Base-by-base conservation (phyloP, 2,888 invertebrate species). In the Taenaris catops region DNA sequence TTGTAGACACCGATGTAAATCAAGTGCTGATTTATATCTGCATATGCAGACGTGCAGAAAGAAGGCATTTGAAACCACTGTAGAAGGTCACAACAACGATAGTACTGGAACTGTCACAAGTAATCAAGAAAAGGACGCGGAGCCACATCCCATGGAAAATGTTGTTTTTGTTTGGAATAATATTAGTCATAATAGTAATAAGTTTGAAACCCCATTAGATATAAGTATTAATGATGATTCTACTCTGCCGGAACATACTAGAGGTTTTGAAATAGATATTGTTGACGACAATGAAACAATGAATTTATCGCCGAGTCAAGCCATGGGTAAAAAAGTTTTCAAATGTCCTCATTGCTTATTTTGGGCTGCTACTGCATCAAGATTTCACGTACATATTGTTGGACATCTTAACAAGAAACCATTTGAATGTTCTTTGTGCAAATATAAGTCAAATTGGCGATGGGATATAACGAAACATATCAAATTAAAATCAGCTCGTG, bases 401-500 rank as follows among this genome's bases (percentile, higher is more conserved):
- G 96, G 96, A 1, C 97, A 97, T 74, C 88, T 96, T 49, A 96
- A 96, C 72, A 94, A 94, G 64, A 96, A 96, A 64, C 97, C 97
- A 0, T 98, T 97, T 71, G 96, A 97, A 75, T 98, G 98, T 79
- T 97, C 97, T 1, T 88, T 95, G 7, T 98, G 98, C 80, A 93
- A 95, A 33, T 96, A 97, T 65, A 92, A 96, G 53, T 97, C 97
- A 12, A 98, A 98, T 67, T 98, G 97, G 97, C 91, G 97, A 47
- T 97, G 97, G 95, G 98, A 98, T 79, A 96, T 98, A 41, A 96
- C 96, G 11, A 96, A 98, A 71, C 98, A 98, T 72, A 97, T 98
- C 48, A 93, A 96, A 59, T 87, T 96, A 55, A 96, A 96, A 84
- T 93, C 94, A 3, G 93, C 93, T 9, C 89, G 95, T 46, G 96